Conservation (phyloP, 2,797 vertebrate species). For the Hydrolagus colliei region DNA sequence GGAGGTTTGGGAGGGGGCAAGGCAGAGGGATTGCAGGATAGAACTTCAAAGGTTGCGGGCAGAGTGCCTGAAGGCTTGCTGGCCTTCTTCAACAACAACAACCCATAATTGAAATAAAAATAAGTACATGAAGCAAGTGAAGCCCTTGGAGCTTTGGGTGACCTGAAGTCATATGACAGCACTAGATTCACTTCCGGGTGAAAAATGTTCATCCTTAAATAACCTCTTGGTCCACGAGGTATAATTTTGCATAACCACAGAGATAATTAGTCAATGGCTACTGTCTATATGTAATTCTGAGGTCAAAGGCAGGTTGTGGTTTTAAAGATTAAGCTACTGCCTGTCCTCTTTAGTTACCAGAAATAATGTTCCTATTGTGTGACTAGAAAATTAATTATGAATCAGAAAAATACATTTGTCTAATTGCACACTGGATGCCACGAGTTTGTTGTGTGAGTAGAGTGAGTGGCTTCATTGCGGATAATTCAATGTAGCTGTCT, state of each 20-base stretch:
- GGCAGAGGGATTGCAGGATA: too few species aligned
- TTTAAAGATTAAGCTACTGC: neutral
- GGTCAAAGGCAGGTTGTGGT: neutral
- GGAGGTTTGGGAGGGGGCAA: too few species aligned
- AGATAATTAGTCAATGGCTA: constrained; percentile 3
- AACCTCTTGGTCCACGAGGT: constrained; percentile 13
- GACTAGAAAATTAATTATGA: constrained; percentile 18
- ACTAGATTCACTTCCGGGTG: constrained; percentile 21
- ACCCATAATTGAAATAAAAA: neutral
- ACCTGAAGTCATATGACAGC: neutral
- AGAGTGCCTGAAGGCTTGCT: too few species aligned
- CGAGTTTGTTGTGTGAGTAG: neutral
- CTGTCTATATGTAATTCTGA: constrained; percentile 21
- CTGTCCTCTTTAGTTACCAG: neutral
- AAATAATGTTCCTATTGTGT: constrained; percentile 7
- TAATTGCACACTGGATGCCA: neutral
- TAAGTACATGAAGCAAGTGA: neutral
- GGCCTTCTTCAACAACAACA: too few species aligned
- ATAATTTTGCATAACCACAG: constrained; percentile 26
- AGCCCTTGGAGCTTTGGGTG: neutral
- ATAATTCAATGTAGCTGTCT: neutral
- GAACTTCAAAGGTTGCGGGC: too few species aligned
- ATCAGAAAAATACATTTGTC: neutral
- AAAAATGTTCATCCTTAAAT: constrained; percentile 22
- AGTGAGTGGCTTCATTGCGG: neutral